Conservation (phyloP, 37 sponge, comb jelly and placozoan species). For the Axinella damicornis region DNA sequence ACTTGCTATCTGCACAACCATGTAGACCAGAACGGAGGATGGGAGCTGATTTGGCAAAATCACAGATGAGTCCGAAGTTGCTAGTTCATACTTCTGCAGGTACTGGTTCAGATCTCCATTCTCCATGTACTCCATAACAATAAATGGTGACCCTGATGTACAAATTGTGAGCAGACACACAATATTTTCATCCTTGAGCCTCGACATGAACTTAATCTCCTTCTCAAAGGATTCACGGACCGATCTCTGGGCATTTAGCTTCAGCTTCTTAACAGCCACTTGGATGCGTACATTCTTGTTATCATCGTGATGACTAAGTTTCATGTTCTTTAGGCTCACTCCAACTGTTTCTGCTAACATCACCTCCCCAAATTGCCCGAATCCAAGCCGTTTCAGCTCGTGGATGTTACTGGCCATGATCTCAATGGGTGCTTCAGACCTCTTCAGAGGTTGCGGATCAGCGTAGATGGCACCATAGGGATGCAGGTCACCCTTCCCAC, state of each 20-base stretch:
- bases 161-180: slow-evolving; percentile 71
- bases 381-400: slow-evolving; percentile 58
- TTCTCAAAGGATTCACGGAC: slow-evolving; percentile 68
- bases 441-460: slow-evolving; percentile 29
- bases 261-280: slow-evolving; percentile 84
- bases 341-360: slow-evolving; percentile 75
- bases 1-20: slow-evolving; percentile 76
- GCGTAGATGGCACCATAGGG: slow-evolving; percentile 77
- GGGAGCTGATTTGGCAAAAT: slow-evolving; percentile 14
- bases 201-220: slow-evolving; percentile 88
- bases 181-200: slow-evolving; percentile 71
- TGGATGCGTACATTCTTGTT: slow-evolving; percentile 11
- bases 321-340: slow-evolving; percentile 52
- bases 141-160: slow-evolving; percentile 44
- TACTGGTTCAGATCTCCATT: slow-evolving; percentile 88
- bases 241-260: slow-evolving; percentile 14
- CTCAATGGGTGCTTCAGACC: slow-evolving; percentile 1
- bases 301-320: slow-evolving; percentile 4
- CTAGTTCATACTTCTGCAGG: slow-evolving; percentile 58
- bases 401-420: slow-evolving; percentile 18
- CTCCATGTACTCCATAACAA: slow-evolving; percentile 95
- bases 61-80: neutral
- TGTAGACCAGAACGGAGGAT: slow-evolving; percentile 58
- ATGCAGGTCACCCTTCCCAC: slow-evolving; percentile 11
- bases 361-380: slow-evolving; percentile 88